phyloP scores from a whole-genome alignment of 2,888 invertebrate species.

The Ariolimax columbianus region DNA sequence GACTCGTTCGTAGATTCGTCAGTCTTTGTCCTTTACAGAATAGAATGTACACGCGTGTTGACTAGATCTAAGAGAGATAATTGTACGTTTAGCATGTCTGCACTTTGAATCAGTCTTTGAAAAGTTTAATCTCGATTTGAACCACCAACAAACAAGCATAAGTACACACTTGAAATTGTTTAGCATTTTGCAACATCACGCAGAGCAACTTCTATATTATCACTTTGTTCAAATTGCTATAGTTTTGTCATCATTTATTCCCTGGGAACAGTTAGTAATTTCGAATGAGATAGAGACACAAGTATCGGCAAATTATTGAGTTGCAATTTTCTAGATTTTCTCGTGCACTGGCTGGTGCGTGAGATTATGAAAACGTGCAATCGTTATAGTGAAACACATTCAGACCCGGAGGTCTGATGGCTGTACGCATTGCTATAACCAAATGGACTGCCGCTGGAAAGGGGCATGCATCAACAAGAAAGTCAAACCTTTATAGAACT shows the following conservation, averaged over 20 bases:
- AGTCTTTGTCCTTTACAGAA: too few relatives aligned
- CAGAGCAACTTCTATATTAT: neutral
- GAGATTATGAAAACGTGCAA: too few relatives aligned
- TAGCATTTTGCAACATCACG: neutral
- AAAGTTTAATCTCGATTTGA: neutral
- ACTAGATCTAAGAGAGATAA: neutral
- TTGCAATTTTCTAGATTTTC: neutral
- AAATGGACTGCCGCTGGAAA: too few relatives aligned
- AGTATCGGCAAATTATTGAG: neutral
- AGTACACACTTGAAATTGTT: constrained; percentile 8
- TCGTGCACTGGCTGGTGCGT: neutral
- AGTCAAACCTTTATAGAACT: too few relatives aligned
- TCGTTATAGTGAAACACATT: too few relatives aligned
- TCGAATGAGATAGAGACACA: neutral
- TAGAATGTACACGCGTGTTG: neutral
- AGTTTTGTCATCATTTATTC: neutral
- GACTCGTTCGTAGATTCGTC: too few relatives aligned
- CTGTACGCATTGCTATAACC: too few relatives aligned
- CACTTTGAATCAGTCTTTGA: neutral
- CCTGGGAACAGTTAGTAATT: neutral
- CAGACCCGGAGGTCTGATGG: too few relatives aligned
- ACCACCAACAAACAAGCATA: neutral
- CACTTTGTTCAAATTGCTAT: neutral
- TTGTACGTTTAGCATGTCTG: neutral
- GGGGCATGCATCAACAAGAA: too few relatives aligned